These are phyloP conservation scores for Pseudorectes ferrugineus DNA, from an alignment of 2,113 vertebrate genomes.

Conservation along the genomic window DNA sequence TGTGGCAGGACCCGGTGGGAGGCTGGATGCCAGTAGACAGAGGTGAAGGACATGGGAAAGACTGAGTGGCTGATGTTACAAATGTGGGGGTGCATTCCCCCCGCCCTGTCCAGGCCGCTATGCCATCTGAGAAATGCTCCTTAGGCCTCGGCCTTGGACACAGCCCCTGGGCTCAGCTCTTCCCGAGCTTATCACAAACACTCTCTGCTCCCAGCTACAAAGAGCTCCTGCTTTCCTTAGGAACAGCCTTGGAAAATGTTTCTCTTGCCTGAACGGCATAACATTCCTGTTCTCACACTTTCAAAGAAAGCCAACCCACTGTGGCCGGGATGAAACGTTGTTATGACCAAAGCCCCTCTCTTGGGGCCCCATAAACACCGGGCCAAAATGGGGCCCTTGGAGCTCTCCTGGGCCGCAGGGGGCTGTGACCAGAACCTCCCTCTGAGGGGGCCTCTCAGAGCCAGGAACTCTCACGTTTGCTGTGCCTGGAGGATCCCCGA, in stretches of 20 bases:
- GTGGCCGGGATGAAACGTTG: no score
- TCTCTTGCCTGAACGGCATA: neutral
- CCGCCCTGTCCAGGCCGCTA: neutral
- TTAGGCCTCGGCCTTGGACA: neutral
- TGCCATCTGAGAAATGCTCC: neutral
- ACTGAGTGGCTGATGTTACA: neutral
- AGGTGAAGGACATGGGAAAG: neutral
- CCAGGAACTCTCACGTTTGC: neutral
- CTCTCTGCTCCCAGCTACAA: neutral
- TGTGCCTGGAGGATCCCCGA: neutral
- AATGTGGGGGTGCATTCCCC: neutral
- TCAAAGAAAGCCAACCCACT: neutral
- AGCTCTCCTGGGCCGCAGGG: neutral
- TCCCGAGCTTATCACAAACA: neutral
- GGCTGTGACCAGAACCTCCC: neutral
- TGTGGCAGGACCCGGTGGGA: neutral
- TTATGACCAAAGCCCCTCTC: neutral
- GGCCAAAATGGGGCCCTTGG: neutral
- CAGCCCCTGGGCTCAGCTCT: neutral
- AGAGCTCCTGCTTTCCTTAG: neutral
- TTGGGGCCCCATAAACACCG: neutral
- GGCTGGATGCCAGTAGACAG: no score
- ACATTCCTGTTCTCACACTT: neutral
- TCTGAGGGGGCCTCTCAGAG: neutral
- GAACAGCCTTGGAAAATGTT: neutral